Percentiles rank a stretch among this genome's conserved stretches.
phyloP scores from a whole-genome alignment of 2,113 vertebrate genomes.

The Solea senegalensis region DNA sequence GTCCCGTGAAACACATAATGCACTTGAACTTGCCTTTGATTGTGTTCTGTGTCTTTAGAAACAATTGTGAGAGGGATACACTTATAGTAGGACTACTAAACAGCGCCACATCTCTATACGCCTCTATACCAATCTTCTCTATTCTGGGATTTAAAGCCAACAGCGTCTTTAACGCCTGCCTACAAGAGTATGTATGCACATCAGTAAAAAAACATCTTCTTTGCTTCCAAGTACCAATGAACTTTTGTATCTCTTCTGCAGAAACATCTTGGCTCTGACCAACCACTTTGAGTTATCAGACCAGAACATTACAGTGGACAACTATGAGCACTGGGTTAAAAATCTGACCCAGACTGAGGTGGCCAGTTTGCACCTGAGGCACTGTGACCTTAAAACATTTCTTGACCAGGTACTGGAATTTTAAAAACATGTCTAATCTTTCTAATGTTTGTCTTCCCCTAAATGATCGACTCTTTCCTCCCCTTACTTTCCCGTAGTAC shows the following conservation, averaged over 20 bases:
- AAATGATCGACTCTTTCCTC: not conserved
- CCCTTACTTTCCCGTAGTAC: slow-evolving; percentile 35
- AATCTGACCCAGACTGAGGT: slow-evolving; percentile 77
- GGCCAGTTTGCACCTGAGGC: slow-evolving; percentile 70
- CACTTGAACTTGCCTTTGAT: not conserved
- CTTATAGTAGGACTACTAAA: slow-evolving; percentile 88
- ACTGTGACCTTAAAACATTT: slow-evolving; percentile 84
- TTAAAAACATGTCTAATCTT: not conserved
- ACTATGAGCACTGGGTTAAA: slow-evolving; percentile 75
- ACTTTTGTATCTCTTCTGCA: slow-evolving; percentile 59
- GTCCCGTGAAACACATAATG: slow-evolving; percentile 84
- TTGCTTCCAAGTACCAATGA: not conserved
- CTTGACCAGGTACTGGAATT: slow-evolving; percentile 84
- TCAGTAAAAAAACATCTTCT: not conserved
- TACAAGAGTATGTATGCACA: slow-evolving; percentile 77
- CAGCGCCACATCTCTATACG: slow-evolving; percentile 90
- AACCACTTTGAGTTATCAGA: slow-evolving; percentile 86
- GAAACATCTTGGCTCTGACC: slow-evolving; percentile 87
- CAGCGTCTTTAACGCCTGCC: slow-evolving; percentile 77
- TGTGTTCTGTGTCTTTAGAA: slow-evolving; percentile 77
- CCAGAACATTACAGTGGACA: slow-evolving; percentile 81
- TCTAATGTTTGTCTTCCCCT: too few relatives aligned
- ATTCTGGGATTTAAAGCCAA: slow-evolving; percentile 94
- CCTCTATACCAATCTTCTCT: slow-evolving; percentile 89
- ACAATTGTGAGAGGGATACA: slow-evolving; percentile 90